phyloP scores from a whole-genome alignment of 2,113 vertebrate species.

The Callaeas wilsoni region DNA sequence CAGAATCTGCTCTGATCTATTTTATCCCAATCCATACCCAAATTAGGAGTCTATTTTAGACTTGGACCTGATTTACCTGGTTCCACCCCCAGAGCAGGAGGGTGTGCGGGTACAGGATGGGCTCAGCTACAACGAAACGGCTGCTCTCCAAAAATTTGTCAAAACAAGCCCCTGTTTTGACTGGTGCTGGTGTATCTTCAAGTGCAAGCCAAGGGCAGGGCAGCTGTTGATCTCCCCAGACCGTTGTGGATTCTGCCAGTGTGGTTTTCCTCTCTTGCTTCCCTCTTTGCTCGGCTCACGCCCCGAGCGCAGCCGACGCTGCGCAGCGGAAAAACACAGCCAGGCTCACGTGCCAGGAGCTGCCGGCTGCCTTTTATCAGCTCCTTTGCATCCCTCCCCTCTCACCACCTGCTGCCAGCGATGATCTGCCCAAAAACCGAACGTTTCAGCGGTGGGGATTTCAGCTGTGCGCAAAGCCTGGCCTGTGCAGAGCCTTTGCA shows the following conservation, averaged over 20 bases:
- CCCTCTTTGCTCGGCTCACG: background rate
- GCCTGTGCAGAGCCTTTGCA: background rate
- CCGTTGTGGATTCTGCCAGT: background rate
- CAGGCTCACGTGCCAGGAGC: background rate
- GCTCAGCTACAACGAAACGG: background rate
- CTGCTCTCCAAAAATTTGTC: background rate
- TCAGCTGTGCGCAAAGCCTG: background rate
- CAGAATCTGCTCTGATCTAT: background rate
- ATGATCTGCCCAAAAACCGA: background rate
- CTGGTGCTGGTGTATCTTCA: background rate
- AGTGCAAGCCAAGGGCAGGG: background rate
- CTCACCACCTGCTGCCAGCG: background rate
- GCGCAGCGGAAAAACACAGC: background rate
- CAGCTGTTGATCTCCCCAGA: background rate
- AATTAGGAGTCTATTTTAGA: accelerated
- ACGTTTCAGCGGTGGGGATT: background rate
- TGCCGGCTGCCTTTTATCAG: background rate
- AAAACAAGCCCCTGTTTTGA: background rate
- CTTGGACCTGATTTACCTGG: background rate
- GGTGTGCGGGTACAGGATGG: background rate
- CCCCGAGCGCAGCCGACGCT: background rate
- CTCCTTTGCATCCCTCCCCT: background rate
- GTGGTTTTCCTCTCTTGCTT: conserved; percentile 32
- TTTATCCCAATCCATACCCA: accelerated
- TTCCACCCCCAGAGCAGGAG: background rate